Evolutionary conservation across 2,113 vertebrate species (phyloP).

Genomic region (Conger conger): DNA sequence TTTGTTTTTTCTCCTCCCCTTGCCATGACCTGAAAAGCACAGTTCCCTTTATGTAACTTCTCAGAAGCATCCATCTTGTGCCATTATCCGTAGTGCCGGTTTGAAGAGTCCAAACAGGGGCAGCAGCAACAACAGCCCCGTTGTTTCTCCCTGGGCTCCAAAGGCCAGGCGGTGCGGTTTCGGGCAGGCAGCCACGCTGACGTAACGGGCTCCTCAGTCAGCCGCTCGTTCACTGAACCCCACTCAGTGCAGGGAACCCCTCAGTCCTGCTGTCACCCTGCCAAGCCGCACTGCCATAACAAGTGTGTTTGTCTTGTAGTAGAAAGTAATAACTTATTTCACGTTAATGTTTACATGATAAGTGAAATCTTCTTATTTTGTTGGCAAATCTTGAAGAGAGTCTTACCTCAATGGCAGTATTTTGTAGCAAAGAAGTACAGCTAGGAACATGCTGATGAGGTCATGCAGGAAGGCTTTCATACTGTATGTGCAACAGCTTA

Average conservation of each 20-base stretch:
- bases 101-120: background rate
- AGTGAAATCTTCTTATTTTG: too few species aligned
- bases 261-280: background rate
- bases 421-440: too few species aligned
- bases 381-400: too few species aligned
- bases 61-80: slow-evolving; percentile 9
- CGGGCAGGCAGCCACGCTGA: background rate
- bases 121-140: background rate
- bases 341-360: too few species aligned
- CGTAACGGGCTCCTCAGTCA: background rate
- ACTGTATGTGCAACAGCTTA: background rate
- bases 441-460: background rate
- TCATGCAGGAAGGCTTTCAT: background rate
- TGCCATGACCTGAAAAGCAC: slow-evolving; percentile 1
- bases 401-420: too few species aligned
- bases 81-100: background rate
- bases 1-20: background rate
- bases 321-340: too few species aligned
- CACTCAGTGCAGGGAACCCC: background rate
- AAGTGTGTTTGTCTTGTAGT: too few species aligned
- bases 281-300: too few species aligned
- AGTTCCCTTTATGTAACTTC: background rate
- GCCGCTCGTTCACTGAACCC: background rate
- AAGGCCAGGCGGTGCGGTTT: background rate
- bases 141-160: background rate